Conservation (phyloP, 2,888 invertebrate genomes). For the Hyles lineata region DNA sequence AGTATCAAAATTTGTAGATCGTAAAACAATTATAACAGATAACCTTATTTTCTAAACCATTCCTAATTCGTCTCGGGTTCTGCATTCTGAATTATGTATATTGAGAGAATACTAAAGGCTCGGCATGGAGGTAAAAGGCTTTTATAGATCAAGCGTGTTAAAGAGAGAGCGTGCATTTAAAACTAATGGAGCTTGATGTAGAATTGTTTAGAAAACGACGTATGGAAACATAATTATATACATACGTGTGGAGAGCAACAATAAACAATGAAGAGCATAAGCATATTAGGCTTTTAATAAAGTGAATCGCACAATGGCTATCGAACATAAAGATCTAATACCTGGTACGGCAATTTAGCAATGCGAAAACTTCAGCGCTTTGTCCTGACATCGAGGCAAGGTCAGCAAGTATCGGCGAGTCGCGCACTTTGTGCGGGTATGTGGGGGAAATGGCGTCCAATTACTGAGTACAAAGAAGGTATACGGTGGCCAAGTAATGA, state of each 20-base stretch:
- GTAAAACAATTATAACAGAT: neutral
- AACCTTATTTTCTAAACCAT: slow-evolving; percentile 4
- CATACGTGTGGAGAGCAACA: neutral
- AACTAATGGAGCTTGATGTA: neutral
- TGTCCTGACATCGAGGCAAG: slow-evolving; percentile 37
- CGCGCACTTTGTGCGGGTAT: slow-evolving; percentile 35
- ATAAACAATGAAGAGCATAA: slow-evolving; percentile 27
- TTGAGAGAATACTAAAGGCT: slow-evolving; percentile 4
- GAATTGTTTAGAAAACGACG: slow-evolving; percentile 9
- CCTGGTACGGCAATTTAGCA: slow-evolving; percentile 34
- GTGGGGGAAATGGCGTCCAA: slow-evolving; percentile 36
- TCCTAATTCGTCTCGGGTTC: slow-evolving; percentile 17
- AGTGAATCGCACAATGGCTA: slow-evolving; percentile 18
- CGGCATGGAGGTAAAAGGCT: slow-evolving; percentile 19
- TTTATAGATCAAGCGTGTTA: slow-evolving; percentile 21
- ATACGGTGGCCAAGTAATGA: slow-evolving; percentile 6
- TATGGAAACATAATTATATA: slow-evolving; percentile 10
- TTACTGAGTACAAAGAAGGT: slow-evolving; percentile 22
- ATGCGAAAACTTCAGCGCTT: slow-evolving; percentile 35
- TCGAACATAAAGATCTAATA: slow-evolving; percentile 26
- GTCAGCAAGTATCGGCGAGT: slow-evolving; percentile 36
- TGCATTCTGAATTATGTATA: slow-evolving; percentile 4
- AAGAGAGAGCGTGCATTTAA: slow-evolving; percentile 24
- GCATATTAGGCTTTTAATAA: neutral
- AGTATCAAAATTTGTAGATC: neutral